Base-by-base conservation (phyloP, 2,113 vertebrate genomes). In the Aptenodytes forsteri region DNA sequence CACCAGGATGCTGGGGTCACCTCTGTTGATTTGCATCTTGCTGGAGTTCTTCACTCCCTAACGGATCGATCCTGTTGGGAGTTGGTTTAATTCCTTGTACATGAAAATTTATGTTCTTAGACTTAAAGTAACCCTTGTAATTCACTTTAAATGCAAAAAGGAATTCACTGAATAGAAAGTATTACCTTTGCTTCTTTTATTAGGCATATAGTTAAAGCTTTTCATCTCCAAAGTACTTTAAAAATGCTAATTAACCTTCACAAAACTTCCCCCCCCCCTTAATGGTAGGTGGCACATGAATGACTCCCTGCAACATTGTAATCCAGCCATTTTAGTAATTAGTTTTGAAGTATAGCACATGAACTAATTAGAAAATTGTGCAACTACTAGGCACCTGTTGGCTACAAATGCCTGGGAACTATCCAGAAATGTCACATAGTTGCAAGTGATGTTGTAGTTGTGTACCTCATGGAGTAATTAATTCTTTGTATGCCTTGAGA, bases 201-300 rank as follows among this genome's bases (percentile, higher is more conserved):
- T 96, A 97, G 78, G 78, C 94, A 81, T 80, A 88, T 76, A 97
- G 91, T 95, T 96, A 94, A 96, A 92, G 95, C 87, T 90, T 93
- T 97, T 96, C 84, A 91, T 97, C 89, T 95, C 95, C 93, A 90
- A 97, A 97, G 87, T 95, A 95, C 91, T 97, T 94, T 78, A 96
- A 95, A 96, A 96, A 97, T 91, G 93, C 93, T 97, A 97, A 97
- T 97, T 97, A 97, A 96, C 94, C 95, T 90, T 96, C 95, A 93
- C 66, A 95, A 97, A 96, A 96, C 84, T 92, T 92, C 90, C 90
- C 90, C 96, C 84, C 82, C 67, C 62, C 42, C 42, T 94, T 94
- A 96, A 96, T 93, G 89, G 94, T 97, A 95, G 93, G 91, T 94
- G 91, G 91, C 95, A 94, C 82, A 71, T 96, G 89, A 97, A 95